A percentile compares a stretch with the other conserved stretches of the same genome.
phyloP scores from a whole-genome alignment of 2,888 invertebrate species.

The Mystacides longicornis region DNA sequence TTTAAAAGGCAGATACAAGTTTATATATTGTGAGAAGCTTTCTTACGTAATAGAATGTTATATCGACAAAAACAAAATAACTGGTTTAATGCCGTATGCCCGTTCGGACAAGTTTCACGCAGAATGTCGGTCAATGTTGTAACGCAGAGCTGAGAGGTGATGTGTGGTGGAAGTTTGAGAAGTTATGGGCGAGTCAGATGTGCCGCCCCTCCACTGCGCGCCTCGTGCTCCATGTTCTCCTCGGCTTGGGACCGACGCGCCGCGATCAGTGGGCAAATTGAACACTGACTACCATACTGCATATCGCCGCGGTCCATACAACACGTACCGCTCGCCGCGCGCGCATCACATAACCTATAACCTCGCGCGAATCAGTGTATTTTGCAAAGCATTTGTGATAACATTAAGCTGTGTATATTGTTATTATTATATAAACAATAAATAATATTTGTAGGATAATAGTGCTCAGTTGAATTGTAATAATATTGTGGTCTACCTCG shows the following conservation, averaged over 20 bases:
- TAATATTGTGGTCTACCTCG: conserved; percentile 15
- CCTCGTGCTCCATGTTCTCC: conserved; percentile 17
- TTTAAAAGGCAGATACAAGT: no score
- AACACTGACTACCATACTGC: conserved; percentile 14
- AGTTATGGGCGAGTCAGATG: background rate
- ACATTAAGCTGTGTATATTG: background rate
- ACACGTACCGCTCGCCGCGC: conserved; percentile 8
- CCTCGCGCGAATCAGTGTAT: conserved; percentile 13
- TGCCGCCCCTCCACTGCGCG: conserved; percentile 13
- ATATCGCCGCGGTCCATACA: conserved; percentile 15
- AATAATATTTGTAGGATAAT: background rate
- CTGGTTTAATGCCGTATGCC: no score
- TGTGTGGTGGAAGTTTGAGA: conserved; percentile 2
- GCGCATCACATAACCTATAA: conserved; percentile 17
- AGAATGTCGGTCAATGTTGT: no score
- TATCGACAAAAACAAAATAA: no score
- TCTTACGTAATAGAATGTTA: no score
- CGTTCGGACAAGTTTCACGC: no score
- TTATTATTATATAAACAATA: conserved; percentile 2
- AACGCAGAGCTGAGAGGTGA: no score
- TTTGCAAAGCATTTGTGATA: background rate
- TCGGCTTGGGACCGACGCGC: conserved; percentile 15
- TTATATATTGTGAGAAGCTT: no score
- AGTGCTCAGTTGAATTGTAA: background rate
- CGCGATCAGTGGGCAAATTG: conserved; percentile 4